Base-by-base conservation (phyloP, 2,888 invertebrate species). In the Arrhopalites spinosus region DNA sequence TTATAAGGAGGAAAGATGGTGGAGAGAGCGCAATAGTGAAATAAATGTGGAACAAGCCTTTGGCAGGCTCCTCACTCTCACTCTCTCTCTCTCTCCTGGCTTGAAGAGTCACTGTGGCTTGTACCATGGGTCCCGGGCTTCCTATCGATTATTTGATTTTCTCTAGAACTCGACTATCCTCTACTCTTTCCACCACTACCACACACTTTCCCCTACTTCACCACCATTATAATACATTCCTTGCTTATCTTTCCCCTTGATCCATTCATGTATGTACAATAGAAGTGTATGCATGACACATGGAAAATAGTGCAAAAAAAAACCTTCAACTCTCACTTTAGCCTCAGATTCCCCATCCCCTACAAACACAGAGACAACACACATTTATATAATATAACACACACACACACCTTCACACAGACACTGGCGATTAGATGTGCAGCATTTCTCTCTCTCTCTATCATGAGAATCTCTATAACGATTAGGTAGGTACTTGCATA, bases 61-160 rank as follows among this genome's bases (percentile, higher is more conserved):
- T 69, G 69, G 69, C 56, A 50, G 8, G 27, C 68, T 15, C 29
- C 50, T 27, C n/a, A n/a, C n/a, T n/a, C n/a, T n/a, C n/a, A n/a
- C n/a, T n/a, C n/a, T n/a, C n/a, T n/a, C n/a, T n/a, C n/a, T n/a
- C 68, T 68, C 20, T 68, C n/a, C 50, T 68, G 50, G 36, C 43
- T 66, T 66, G 66, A 66, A 66, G 66, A 36, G 36, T 36, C 66
- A 36, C 36, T 66, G 30, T 66, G 36, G 59, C 36, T 71, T 36
- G 70, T 53, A 56, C 30, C 56, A 56, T 56, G 36, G 36, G 59
- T 71, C 70, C 36, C 56, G 25, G 56, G 70, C 56, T 71, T 71
- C 56, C 36, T 71, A 71, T 71, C 69, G 69, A 71, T 56, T 71
- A 71, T 71, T 56, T 56, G 59, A 56, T 71, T 71, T 71, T 56